Evolutionary conservation across 2,888 invertebrate species (phyloP).

Genomic region (Schizaphis graminum): DNA sequence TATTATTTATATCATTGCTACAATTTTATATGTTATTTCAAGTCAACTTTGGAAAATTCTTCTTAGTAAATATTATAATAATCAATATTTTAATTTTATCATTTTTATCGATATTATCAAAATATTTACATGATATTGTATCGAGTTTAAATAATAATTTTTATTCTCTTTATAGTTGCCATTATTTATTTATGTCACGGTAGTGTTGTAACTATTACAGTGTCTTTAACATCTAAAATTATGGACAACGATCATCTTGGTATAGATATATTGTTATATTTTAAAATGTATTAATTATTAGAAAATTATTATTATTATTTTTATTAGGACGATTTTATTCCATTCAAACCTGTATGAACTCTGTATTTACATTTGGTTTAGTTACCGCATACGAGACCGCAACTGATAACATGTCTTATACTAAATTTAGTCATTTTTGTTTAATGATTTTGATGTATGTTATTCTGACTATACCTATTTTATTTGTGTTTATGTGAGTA

Average conservation of each 20-base stretch:
- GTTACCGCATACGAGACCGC: background rate
- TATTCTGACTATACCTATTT: slow-evolving; percentile 11
- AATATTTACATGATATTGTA: background rate
- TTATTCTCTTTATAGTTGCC: slow-evolving; percentile 41
- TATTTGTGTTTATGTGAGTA: slow-evolving; percentile 26
- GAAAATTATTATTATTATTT: background rate
- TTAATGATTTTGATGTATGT: background rate
- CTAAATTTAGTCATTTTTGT: background rate
- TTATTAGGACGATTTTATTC: background rate
- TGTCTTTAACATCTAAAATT: slow-evolving; percentile 57
- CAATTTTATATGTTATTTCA: slow-evolving; percentile 64
- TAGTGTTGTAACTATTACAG: slow-evolving; percentile 32
- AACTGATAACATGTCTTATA: background rate
- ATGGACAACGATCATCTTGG: slow-evolving; percentile 55
- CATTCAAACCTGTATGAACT: background rate
- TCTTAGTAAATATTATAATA: slow-evolving; percentile 66
- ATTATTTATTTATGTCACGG: slow-evolving; percentile 59
- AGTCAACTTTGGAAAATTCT: slow-evolving; percentile 64
- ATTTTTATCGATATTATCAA: background rate
- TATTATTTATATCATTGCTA: slow-evolving; percentile 63
- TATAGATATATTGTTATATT: background rate
- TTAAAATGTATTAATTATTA: background rate
- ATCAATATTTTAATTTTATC: background rate
- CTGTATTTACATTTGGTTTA: background rate
- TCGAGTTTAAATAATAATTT: background rate